Base-by-base conservation (phyloP, 2,888 invertebrate species). In the Tiphia femorata region DNA sequence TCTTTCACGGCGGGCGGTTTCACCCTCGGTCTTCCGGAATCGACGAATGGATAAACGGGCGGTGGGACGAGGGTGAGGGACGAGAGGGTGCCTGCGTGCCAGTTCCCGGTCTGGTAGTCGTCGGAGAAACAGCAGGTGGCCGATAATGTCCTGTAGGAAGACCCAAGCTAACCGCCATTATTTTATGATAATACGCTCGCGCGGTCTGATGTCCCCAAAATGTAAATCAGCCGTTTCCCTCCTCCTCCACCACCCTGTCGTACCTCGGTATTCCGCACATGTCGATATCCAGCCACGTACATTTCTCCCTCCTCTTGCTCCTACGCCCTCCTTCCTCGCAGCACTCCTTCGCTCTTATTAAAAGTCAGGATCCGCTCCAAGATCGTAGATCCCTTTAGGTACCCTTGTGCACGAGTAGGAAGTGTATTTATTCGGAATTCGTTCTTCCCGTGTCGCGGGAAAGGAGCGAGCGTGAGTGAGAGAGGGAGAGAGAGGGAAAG, bases 51-150 rank as follows among this genome's bases (percentile, higher is more conserved):
- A n/a, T n/a, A n/a, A n/a, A n/a, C n/a, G n/a, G n/a, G n/a, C n/a
- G n/a, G n/a, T n/a, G n/a, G n/a, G n/a, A n/a, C n/a, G n/a, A n/a
- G n/a, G n/a, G n/a, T n/a, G n/a, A n/a, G n/a, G n/a, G n/a, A n/a
- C n/a, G n/a, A n/a, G n/a, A n/a, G n/a, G n/a, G n/a, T n/a, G n/a
- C n/a, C n/a, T n/a, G n/a, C n/a, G n/a, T n/a, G n/a, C n/a, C n/a
- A n/a, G n/a, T n/a, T n/a, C 19, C 20, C 37, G 47, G 35, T 48
- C 19, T 6, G 8, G 14, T 8, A n/a, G 55, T 66, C 56, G 41
- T 69, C 47, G 44, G 58, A 62, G 67, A 70, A 73, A 70, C 72
- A 69, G 73, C 75, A 74, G 73, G 68, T 76, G 72, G 67, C 75
- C 58, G 73, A 74, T 76, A 75, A 76, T 72, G 69, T 67, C 62